These are phyloP conservation scores for Eidolon helvum DNA, from an alignment of 2,113 vertebrate species.

Conservation along the genomic window DNA sequence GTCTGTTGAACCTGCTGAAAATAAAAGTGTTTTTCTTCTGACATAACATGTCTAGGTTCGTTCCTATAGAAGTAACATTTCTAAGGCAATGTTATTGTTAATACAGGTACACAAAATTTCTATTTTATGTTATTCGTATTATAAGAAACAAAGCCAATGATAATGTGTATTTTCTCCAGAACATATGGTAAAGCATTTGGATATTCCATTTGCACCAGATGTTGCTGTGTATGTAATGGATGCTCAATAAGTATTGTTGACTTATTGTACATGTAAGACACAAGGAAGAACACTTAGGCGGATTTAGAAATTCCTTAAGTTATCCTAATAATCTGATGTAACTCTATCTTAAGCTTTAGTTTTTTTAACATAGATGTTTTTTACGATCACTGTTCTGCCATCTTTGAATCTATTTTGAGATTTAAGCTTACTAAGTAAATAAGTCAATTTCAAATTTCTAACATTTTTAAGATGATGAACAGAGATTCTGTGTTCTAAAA, in stretches of 20 bases:
- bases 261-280: not conserved
- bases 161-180: not conserved
- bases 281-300: not conserved
- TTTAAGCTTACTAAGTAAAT: constrained; percentile 22
- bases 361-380: constrained; percentile 53
- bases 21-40: constrained; percentile 22
- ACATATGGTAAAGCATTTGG: constrained; percentile 54
- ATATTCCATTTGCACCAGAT: not conserved
- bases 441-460: constrained; percentile 14
- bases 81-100: not conserved
- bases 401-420: not conserved
- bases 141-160: constrained; percentile 9
- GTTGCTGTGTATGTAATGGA: not conserved
- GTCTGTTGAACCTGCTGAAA: constrained; percentile 28
- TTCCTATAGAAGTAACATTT: not conserved
- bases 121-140: not conserved
- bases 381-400: not conserved
- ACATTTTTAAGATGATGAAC: constrained; percentile 43
- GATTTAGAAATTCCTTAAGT: constrained; percentile 26
- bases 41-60: constrained; percentile 24
- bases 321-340: not conserved
- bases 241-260: constrained; percentile 9
- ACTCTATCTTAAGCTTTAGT: constrained; percentile 57
- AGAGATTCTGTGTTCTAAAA: not conserved
- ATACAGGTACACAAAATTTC: constrained; percentile 17